These are phyloP conservation scores for Papilio dardanus DNA, from an alignment of 1,140 invertebrate genomes.

Conservation along the genomic window DNA sequence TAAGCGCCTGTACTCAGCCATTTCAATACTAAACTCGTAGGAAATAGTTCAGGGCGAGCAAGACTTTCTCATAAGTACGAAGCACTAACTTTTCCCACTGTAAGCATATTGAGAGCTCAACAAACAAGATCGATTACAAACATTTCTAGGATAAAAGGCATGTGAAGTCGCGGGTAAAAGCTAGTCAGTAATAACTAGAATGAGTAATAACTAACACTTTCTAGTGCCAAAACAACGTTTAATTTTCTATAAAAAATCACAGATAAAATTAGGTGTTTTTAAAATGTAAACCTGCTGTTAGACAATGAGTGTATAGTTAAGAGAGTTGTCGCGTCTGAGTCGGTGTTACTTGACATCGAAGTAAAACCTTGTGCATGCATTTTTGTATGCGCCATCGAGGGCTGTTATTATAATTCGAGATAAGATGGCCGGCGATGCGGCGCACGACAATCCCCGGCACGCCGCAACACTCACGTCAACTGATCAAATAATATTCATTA, in stretches of 20 bases:
- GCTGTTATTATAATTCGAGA: conserved; percentile 61
- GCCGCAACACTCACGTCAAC: conserved; percentile 44
- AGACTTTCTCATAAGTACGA: not conserved
- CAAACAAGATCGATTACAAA: no score
- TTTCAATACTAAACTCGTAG: not conserved
- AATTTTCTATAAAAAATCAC: no score
- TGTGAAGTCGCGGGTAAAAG: not conserved
- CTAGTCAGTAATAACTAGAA: not conserved
- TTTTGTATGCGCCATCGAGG: conserved; percentile 51
- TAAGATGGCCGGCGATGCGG: conserved; percentile 57
- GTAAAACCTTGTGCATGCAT: conserved; percentile 51
- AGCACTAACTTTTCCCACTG: not conserved
- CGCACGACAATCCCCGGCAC: conserved; percentile 53
- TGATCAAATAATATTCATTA: conserved; percentile 46
- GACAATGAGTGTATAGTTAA: conserved; percentile 18
- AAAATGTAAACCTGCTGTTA: not conserved
- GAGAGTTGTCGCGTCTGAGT: conserved; percentile 43
- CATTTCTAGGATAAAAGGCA: not conserved
- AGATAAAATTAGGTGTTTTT: no score
- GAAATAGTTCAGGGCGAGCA: not conserved
- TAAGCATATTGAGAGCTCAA: not conserved
- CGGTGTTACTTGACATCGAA: conserved; percentile 40
- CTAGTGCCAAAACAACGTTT: not conserved
- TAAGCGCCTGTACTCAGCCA: not conserved
- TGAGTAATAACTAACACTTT: not conserved